Base-by-base conservation (phyloP, 2,797 vertebrate genomes). In the Neosalanx taihuensis region DNA sequence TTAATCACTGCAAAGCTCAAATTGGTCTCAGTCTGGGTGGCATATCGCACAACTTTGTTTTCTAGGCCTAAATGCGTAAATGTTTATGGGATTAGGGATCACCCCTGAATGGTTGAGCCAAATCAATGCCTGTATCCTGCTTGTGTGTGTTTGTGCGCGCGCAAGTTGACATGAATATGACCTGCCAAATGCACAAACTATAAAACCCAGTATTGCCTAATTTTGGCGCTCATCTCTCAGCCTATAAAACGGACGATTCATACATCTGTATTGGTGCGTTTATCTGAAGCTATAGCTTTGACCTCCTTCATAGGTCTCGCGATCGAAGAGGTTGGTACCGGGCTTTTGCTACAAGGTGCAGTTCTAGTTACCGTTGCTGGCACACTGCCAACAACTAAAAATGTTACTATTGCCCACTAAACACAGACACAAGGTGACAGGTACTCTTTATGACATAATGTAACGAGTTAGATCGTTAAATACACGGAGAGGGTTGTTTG, bases 321-420 rank as follows among this genome's bases (percentile, higher is more conserved):
- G 29, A 46, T 69, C 49, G 75, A 73, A 79, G 74, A 75, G 77
- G 67, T 51, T 79, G 80, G 76, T 59, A 73, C 67, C 74, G 76
- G 82, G 75, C 83, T 82, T 9, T 46, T 46, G 80, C 75, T 77
- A 80, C 61, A 81, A 85, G 76, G 79, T 83, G 76, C 74, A 73
- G 74, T 82, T 81, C 85, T 79, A 76, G 79, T 86, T 72, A 82
- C 76, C 53, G 64, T 64, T 64, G 85, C 85, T 74, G 72, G 85
- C 87, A 85, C 70, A 58, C 69, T 37, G 85, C 88, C 90, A 90
- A 76, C 77, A 80, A 76, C 72, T 85, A 82, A 89, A 88, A 41
- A 83, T 89, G 81, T 83, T 82, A 83, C 75, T 85, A 83, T 80
- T 85, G 82, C 85, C 81, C 83, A 59, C 41, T 67, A 67, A 46